Base-by-base conservation (phyloP, 2,888 invertebrate genomes). In the Eledona agricola region DNA sequence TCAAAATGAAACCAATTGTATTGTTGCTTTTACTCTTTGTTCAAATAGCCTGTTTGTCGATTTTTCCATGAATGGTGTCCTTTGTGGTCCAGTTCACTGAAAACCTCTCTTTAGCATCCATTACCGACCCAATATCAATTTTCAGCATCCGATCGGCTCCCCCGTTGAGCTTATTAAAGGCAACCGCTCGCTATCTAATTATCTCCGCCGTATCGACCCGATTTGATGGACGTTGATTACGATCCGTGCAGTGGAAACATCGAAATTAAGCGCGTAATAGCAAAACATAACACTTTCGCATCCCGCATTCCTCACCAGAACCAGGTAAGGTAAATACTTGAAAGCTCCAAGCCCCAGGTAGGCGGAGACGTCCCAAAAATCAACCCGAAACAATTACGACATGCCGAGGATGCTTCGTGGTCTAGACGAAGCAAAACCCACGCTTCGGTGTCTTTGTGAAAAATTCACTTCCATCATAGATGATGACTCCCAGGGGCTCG, bases 391-490 rank as follows among this genome's bases (percentile, higher is more conserved):
- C 53, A 55, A 58, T 57, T 54, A 51, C 31, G 31, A 49, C 56
- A 57, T 57, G 45, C 56, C 51, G 15, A 20, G 37, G 40, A 59
- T 59, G 32, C 42, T 54, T 59, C 35, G 40, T 50, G 40, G 59
- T 59, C 56, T 57, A 59, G 59, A 57, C 59, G 26, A 37, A 23
- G 5, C 35, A 35, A 23, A 10, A 38, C 38, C 26, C 38, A n/a
- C n/a, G n/a, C 38, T 38, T 25, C 38, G 25, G 23, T 5, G 9
- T 23, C 38, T 25, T 25, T 12, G 23, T 40, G 40, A 28, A 40
- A 28, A 40, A 40, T 28, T 40, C 28, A 40, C 28, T 37, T 25
- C 15, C 28, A 40, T 40, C 28, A 17, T 40, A 38, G 38, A 16
- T 17, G n/a, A 17, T 15, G 17, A 31, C 22, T 35, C 22, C 23